These are phyloP conservation scores for Dusona sp. DNA, from an alignment of 2,888 invertebrate species.

Conservation along the genomic window DNA sequence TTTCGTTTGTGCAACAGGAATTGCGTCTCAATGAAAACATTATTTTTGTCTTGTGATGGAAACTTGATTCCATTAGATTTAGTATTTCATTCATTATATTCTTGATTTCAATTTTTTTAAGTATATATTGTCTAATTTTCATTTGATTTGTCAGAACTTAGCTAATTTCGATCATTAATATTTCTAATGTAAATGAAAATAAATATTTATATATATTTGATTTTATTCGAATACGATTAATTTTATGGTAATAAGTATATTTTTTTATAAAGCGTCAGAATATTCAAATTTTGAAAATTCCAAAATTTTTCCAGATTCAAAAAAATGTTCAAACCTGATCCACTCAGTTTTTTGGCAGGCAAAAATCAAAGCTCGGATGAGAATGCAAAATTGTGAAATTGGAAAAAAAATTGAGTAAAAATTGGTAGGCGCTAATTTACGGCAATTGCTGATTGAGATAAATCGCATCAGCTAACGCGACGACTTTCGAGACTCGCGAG, in stretches of 20 bases:
- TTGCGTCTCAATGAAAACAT: background rate
- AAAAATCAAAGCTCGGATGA: conserved; percentile 31
- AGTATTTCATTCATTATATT: background rate
- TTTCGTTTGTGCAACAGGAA: background rate
- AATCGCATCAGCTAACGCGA: conserved; percentile 59
- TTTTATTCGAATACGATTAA: background rate
- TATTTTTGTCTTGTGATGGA: background rate
- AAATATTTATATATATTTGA: background rate
- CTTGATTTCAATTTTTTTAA: background rate
- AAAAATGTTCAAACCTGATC: conserved; percentile 50
- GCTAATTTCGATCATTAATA: background rate
- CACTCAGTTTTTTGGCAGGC: conserved; percentile 31
- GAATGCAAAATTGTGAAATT: conserved; percentile 2
- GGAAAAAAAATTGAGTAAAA: conserved; percentile 24
- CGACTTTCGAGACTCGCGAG: conserved; percentile 58
- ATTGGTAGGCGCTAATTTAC: conserved; percentile 21
- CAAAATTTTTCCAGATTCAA: background rate
- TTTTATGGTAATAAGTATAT: background rate
- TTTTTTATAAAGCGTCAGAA: background rate
- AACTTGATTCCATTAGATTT: background rate
- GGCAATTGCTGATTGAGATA: conserved; percentile 49
- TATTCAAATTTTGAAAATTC: background rate
- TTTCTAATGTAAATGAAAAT: background rate
- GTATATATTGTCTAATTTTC: background rate
- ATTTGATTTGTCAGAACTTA: background rate